Percentiles rank a stretch among this genome's conserved stretches.
Conservation (phyloP, 2,797 vertebrate genomes). For the Podarcis lilfordi region DNA sequence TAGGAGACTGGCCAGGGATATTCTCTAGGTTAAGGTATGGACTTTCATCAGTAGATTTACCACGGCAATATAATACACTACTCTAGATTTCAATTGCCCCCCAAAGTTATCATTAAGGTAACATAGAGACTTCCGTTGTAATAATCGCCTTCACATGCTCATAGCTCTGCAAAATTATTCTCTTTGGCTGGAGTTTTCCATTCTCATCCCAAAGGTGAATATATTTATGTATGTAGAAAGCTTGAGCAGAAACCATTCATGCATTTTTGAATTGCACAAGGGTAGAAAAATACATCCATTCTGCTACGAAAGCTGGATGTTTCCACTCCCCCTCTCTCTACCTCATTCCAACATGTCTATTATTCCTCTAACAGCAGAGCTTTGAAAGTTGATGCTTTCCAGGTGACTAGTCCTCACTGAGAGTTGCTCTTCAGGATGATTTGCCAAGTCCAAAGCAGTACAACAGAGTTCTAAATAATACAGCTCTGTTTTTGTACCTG, state of each 20-base stretch:
- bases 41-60: slow-evolving; percentile 17
- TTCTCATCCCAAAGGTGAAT: slow-evolving; percentile 44
- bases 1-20: background rate
- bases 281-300: slow-evolving; percentile 47
- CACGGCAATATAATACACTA: slow-evolving; percentile 57
- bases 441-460: slow-evolving; percentile 62
- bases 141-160: slow-evolving; percentile 29
- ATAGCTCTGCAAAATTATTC: slow-evolving; percentile 50
- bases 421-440: slow-evolving; percentile 67
- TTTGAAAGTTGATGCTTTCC: slow-evolving; percentile 71
- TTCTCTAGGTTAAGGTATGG: slow-evolving; percentile 3
- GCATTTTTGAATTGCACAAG: slow-evolving; percentile 50
- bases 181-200: slow-evolving; percentile 54
- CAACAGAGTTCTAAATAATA: slow-evolving; percentile 64
- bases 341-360: slow-evolving; percentile 2
- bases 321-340: slow-evolving; percentile 3
- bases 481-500: slow-evolving; percentile 56
- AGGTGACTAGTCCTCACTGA: slow-evolving; percentile 66
- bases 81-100: slow-evolving; percentile 13
- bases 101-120: slow-evolving; percentile 61
- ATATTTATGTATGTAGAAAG: slow-evolving; percentile 59
- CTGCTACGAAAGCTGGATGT: slow-evolving; percentile 52
- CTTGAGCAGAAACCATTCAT: slow-evolving; percentile 51
- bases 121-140: slow-evolving; percentile 39
- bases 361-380: slow-evolving; percentile 58